Evolutionary conservation across 2,888 invertebrate species (phyloP).

Genomic region (Steromphala cineraria): DNA sequence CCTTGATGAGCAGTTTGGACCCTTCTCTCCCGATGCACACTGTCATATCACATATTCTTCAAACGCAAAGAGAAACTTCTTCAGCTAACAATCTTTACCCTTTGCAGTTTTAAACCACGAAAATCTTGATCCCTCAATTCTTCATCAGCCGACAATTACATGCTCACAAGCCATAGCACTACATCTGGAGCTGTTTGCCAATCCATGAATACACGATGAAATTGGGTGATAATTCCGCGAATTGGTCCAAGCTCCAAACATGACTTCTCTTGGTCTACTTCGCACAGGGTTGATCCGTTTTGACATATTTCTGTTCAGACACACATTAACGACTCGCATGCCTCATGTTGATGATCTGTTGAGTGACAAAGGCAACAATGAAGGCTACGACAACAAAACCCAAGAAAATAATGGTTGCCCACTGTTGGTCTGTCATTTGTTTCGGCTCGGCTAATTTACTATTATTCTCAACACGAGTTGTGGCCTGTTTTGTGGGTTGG

Average conservation of each 20-base stretch:
- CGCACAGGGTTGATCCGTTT: too few relatives aligned
- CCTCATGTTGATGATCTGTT: conserved; percentile 65
- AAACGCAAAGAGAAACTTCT: too few relatives aligned
- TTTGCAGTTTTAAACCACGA: too few relatives aligned
- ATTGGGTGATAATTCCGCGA: neutral
- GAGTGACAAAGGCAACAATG: conserved; percentile 80
- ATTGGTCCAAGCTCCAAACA: too few relatives aligned
- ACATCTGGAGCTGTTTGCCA: neutral
- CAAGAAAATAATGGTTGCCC: conserved; percentile 81
- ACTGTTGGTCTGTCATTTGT: conserved; percentile 79
- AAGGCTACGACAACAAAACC: conserved; percentile 81
- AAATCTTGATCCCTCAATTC: too few relatives aligned
- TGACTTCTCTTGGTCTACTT: too few relatives aligned
- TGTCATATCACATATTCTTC: too few relatives aligned
- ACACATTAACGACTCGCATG: conserved; percentile 4
- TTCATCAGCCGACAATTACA: too few relatives aligned
- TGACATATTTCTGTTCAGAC: too few relatives aligned
- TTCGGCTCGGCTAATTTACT: conserved; percentile 52
- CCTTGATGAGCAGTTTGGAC: too few relatives aligned
- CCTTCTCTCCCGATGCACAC: too few relatives aligned
- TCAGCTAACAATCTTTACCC: too few relatives aligned
- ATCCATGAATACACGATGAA: neutral
- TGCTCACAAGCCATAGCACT: neutral
- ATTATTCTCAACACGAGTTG: conserved; percentile 40
- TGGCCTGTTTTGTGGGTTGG: conserved; percentile 51